Conservation (phyloP, 2,888 invertebrate genomes). For the Mycogona germanica region DNA sequence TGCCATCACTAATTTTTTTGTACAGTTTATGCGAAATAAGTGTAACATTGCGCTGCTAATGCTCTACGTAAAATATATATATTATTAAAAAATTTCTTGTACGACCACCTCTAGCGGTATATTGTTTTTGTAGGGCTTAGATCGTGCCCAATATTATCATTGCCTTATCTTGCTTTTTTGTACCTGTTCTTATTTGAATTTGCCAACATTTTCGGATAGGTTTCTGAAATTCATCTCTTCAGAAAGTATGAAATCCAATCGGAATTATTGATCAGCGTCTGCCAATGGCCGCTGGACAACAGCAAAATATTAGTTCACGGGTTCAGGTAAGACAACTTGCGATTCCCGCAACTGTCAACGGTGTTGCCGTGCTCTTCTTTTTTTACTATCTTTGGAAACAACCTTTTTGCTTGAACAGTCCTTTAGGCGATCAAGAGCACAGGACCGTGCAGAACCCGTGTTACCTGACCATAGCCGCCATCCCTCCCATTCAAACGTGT, state of each 20-base stretch:
- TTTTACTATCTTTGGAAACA: background rate
- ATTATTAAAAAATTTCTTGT: no score
- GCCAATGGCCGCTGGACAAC: conserved; percentile 56
- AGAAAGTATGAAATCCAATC: conserved; percentile 39
- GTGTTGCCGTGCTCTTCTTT: background rate
- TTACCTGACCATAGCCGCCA: conserved; percentile 52
- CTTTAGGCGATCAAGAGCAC: conserved; percentile 23
- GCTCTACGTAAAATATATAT: no score
- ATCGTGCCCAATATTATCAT: no score
- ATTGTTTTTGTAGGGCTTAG: no score
- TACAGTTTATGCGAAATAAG: background rate
- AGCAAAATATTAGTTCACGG: conserved; percentile 54
- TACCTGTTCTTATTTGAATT: no score
- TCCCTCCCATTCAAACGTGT: conserved; percentile 51
- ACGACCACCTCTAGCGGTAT: no score
- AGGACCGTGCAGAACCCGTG: conserved; percentile 36
- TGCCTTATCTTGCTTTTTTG: no score
- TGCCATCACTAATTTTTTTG: background rate
- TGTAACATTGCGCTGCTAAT: background rate
- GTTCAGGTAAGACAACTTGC: conserved; percentile 43
- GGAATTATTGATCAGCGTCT: conserved; percentile 49
- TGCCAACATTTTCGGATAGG: no score
- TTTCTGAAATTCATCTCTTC: conserved; percentile 47
- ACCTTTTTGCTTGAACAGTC: background rate
- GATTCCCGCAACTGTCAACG: conserved; percentile 30